Evolutionary conservation across 2,113 vertebrate genomes (phyloP), one percentile per base, ranked within the genome.

Genomic region (Embiotoca jacksoni): DNA sequence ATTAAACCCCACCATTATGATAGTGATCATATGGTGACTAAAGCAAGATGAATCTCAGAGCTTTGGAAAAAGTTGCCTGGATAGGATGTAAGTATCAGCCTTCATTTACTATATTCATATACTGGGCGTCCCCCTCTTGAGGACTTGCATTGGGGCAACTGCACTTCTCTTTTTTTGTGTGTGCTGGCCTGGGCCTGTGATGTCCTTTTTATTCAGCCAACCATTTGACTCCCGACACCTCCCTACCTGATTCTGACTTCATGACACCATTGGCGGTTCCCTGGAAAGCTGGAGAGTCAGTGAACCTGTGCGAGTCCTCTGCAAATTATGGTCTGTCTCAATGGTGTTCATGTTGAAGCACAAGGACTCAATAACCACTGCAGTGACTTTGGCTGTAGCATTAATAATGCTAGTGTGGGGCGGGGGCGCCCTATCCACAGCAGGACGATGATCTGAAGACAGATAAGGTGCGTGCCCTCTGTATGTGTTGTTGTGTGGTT

Each of bases 21-120:
- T 99, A 99, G 98, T 99, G 97, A 98, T 99, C 98, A 99, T 99
- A 99, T 99, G 98, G 98, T 99, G 98, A 99, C 97, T 98, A 99
- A 99, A 99, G 97, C 98, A 97, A 99, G 98, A 99, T 99, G 97
- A 99, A 99, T 97, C 97, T 97, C 96, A 97, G 97, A 98, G 97
- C 98, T 99, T 99, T 95, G 95, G 98, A 96, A 96, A 99, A 99
- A 98, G 97, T 98, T 96, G 95, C 98, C 96, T 97, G 97, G 97
- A 97, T 99, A 98, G 97, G 97, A 99, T 99, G 98, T 99, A 99
- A 99, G 98, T 99, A 99, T 99, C 96, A 98, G 97, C 96, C 97
- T 97, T 97, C 94, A 95, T 97, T 99, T 99, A 90, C 95, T 97
- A 93, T 95, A 95, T 98, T 98, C 96, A 96, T 96, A 97, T 91